Evolutionary conservation across 2,888 invertebrate genomes (phyloP).

Genomic region (Aplocera efformata): DNA sequence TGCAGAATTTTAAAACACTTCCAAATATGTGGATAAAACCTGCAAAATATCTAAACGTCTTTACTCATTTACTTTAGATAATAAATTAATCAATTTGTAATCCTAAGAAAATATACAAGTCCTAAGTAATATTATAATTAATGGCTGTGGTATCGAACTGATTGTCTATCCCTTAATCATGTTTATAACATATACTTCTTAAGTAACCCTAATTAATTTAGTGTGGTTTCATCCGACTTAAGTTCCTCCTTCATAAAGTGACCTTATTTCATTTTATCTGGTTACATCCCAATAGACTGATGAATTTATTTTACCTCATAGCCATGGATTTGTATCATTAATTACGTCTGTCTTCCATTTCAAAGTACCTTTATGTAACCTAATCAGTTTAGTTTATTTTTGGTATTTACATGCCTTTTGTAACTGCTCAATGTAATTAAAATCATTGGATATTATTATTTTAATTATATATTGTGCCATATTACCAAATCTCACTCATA

Average conservation of each 20-base stretch:
- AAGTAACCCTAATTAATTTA: too few relatives aligned
- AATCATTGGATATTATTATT: too few relatives aligned
- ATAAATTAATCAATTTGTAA: constrained; percentile 50
- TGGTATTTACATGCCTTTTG: constrained; percentile 49
- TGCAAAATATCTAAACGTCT: too few relatives aligned
- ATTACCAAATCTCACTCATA: too few relatives aligned
- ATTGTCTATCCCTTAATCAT: constrained; percentile 63
- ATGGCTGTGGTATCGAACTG: constrained; percentile 79
- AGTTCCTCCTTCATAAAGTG: constrained; percentile 33
- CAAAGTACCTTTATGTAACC: constrained; percentile 56
- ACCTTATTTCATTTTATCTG: constrained; percentile 13
- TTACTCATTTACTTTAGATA: too few relatives aligned
- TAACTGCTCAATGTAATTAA: constrained; percentile 52
- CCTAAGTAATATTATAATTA: constrained; percentile 68
- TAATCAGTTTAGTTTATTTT: constrained; percentile 46
- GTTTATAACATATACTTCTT: constrained; percentile 49
- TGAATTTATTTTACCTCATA: constrained; percentile 49
- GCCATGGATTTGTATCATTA: constrained; percentile 68
- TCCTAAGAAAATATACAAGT: constrained; percentile 61
- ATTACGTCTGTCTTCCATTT: constrained; percentile 73
- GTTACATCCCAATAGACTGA: constrained; percentile 50
- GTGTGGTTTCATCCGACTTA: constrained; percentile 44
- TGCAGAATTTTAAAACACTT: not conserved
- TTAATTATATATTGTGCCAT: too few relatives aligned
- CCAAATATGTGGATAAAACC: too few relatives aligned